Percentiles rank a stretch among this genome's conserved stretches.
These are phyloP conservation scores for Nothocercus julius DNA, from an alignment of 2,113 vertebrate genomes.

Conservation along the genomic window DNA sequence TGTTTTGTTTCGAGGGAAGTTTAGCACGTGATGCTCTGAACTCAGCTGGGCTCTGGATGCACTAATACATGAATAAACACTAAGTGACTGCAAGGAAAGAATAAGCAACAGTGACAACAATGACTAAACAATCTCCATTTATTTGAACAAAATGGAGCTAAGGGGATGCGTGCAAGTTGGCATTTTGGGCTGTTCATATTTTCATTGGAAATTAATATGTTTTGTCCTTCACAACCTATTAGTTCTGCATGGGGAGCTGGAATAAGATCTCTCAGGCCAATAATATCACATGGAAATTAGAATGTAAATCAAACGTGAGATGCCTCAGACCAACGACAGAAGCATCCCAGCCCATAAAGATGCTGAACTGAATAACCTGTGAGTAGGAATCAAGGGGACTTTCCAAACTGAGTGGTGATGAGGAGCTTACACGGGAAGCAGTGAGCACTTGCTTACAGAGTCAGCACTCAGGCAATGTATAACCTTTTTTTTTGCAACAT, in stretches of 20 bases:
- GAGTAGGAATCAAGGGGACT: background rate
- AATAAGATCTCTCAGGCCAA: background rate
- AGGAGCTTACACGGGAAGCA: background rate
- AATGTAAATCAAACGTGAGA: background rate
- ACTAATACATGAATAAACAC: background rate
- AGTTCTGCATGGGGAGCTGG: background rate
- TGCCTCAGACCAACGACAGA: background rate
- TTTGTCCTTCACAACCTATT: background rate
- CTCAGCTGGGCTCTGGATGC: background rate
- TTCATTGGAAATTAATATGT: background rate
- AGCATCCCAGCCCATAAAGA: background rate
- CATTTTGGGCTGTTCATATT: background rate
- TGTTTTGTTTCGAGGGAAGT: conserved; percentile 11
- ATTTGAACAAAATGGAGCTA: conserved; percentile 41
- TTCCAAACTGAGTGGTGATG: background rate
- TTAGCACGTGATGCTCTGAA: conserved; percentile 27
- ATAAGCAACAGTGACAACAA: conserved; percentile 41
- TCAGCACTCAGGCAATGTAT: background rate
- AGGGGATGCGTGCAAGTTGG: background rate
- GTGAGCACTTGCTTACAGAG: background rate
- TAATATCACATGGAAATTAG: background rate
- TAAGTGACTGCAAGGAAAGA: conserved; percentile 6
- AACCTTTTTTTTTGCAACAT: background rate
- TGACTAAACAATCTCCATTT: conserved; percentile 44
- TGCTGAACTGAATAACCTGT: background rate